Conservation (phyloP, 2,797 vertebrate genomes). For the Rhadinocentrus ornatus region DNA sequence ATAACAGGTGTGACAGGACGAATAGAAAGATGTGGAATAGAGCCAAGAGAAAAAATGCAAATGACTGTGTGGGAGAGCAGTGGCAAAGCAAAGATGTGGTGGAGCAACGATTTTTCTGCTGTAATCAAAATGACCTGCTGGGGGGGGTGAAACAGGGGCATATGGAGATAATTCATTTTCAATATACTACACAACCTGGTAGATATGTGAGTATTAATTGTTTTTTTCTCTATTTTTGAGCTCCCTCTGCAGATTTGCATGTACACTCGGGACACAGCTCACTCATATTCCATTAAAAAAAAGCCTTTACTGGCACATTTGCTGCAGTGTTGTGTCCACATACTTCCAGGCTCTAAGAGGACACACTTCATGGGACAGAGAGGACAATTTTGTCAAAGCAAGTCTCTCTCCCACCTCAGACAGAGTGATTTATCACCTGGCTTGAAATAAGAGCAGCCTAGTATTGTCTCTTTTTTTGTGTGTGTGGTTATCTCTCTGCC, state of each 20-base stretch:
- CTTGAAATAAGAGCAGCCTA: constrained; percentile 29
- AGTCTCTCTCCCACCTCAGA: constrained; percentile 21
- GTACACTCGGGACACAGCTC: constrained; percentile 21
- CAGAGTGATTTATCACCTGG: constrained; percentile 45
- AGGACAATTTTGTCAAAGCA: constrained; percentile 12
- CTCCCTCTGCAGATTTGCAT: constrained; percentile 20
- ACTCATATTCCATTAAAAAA: constrained; percentile 54
- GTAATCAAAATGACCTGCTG: constrained; percentile 68
- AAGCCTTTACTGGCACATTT: constrained; percentile 38
- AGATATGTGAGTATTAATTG: constrained; percentile 35
- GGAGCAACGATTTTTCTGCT: constrained; percentile 50
- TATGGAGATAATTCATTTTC: constrained; percentile 50
- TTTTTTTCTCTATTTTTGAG: neutral
- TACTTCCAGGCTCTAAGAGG: constrained; percentile 21
- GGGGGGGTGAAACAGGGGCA: neutral
- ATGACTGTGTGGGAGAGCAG: constrained; percentile 72
- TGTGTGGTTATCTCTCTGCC: constrained; percentile 1
- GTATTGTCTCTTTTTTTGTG: constrained; percentile 15
- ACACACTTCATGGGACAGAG: constrained; percentile 23
- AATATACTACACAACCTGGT: constrained; percentile 33
- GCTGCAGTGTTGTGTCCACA: constrained; percentile 51
- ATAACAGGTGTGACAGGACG: constrained; percentile 79
- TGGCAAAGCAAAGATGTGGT: constrained; percentile 29
- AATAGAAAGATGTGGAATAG: constrained; percentile 67
- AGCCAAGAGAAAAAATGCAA: constrained; percentile 74